Percentiles rank a stretch among this genome's conserved stretches.
phyloP scores from a whole-genome alignment of 2,113 vertebrate genomes.

The Phocoena phocoena region DNA sequence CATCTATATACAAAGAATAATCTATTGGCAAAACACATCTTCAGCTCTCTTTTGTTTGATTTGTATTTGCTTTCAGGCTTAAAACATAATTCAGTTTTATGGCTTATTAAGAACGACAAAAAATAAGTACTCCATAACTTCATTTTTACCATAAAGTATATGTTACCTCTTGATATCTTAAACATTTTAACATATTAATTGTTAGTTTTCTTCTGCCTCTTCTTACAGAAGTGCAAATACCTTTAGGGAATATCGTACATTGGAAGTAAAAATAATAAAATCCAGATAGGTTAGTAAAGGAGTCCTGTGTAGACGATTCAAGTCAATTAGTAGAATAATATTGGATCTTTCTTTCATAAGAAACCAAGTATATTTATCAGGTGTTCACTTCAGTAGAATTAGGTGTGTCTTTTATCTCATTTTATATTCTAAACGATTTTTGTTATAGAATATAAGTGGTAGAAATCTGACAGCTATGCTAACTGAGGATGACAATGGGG shows the following conservation, averaged over 20 bases:
- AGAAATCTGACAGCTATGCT: constrained; percentile 77
- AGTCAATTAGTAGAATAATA: not conserved
- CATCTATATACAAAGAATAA: constrained; percentile 46
- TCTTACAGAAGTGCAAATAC: not conserved
- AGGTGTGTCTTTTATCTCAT: constrained; percentile 47
- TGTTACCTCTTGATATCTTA: not conserved
- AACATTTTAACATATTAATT: constrained; percentile 14
- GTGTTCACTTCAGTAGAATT: constrained; percentile 63
- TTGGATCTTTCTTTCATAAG: not conserved
- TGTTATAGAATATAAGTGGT: constrained; percentile 63
- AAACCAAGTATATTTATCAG: constrained; percentile 57
- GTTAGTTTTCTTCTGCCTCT: not conserved
- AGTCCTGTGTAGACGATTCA: not conserved
- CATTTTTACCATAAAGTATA: not conserved
- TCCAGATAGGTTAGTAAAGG: not conserved
- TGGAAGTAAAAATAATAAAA: constrained; percentile 25
- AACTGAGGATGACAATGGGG: constrained; percentile 80
- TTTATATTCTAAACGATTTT: constrained; percentile 74
- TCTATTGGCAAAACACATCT: constrained; percentile 57
- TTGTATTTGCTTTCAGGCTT: constrained; percentile 58
- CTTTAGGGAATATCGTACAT: not conserved
- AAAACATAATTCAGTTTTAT: constrained; percentile 57
- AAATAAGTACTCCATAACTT: constrained; percentile 28
- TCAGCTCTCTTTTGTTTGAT: constrained; percentile 51
- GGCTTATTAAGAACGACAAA: constrained; percentile 47